Conservation (phyloP, 1,140 invertebrate genomes). For the Danaus melanippus region DNA sequence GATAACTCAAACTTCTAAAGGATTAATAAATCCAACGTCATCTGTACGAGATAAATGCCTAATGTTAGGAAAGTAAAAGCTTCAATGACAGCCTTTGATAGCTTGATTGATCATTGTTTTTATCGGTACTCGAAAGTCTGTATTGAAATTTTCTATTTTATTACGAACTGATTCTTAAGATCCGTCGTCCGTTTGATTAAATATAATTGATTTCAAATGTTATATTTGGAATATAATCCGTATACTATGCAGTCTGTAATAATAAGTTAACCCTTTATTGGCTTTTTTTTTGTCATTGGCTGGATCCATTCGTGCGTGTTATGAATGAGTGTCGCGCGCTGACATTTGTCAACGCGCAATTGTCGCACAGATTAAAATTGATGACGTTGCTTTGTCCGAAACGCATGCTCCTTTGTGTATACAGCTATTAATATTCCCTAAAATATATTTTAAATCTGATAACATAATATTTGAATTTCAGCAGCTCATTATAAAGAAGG, state of each 20-base stretch:
- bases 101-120: constrained; percentile 31
- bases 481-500: too few relatives aligned
- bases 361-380: constrained; percentile 70
- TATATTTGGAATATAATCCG: constrained; percentile 32
- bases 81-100: constrained; percentile 26
- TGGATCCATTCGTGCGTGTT: constrained; percentile 57
- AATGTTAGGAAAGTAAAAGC: constrained; percentile 29
- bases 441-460: constrained; percentile 12
- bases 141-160: too few relatives aligned
- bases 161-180: too few relatives aligned
- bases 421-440: background rate
- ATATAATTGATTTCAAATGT: too few relatives aligned
- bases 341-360: constrained; percentile 71
- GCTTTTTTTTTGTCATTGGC: constrained; percentile 47
- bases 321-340: constrained; percentile 65
- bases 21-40: constrained; percentile 39
- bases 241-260: constrained; percentile 40
- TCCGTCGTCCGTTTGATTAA: too few relatives aligned
- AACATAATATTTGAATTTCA: constrained; percentile 3
- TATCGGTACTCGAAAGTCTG: constrained; percentile 6
- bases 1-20: constrained; percentile 39
- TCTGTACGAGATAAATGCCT: constrained; percentile 30
- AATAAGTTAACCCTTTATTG: constrained; percentile 68
- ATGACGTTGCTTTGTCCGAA: constrained; percentile 65
- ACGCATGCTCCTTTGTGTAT: constrained; percentile 49